phyloP scores from a whole-genome alignment of 1,140 invertebrate species.

The Drosophila sturtevanti region DNA sequence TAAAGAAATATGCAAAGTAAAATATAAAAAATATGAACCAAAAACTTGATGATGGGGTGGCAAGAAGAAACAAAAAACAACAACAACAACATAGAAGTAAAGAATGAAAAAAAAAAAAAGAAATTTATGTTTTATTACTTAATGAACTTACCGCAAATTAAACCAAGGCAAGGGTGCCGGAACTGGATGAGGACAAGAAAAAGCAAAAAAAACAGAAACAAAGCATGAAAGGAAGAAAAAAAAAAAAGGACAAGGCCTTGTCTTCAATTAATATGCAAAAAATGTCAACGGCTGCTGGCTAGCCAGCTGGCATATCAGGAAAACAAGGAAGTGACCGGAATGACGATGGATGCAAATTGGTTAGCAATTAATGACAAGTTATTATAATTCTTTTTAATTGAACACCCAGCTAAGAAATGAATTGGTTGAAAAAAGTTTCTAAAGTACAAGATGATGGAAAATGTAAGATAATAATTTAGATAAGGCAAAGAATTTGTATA shows the following conservation, averaged over 20 bases:
- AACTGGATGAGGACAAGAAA: constrained; percentile 14
- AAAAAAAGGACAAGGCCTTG: constrained; percentile 39
- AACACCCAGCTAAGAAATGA: constrained; percentile 41
- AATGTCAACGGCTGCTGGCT: constrained; percentile 64
- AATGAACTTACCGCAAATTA: constrained; percentile 81
- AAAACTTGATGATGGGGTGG: constrained; percentile 51
- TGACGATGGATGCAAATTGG: constrained; percentile 59
- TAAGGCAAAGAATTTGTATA: too few relatives aligned
- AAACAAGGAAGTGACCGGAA: constrained; percentile 39
- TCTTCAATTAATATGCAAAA: constrained; percentile 80
- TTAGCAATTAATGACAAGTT: constrained; percentile 65
- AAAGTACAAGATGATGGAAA: neutral
- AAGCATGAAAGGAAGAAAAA: neutral
- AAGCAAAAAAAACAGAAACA: neutral
- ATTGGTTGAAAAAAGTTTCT: neutral
- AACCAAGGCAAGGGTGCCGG: constrained; percentile 58
- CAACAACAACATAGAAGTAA: constrained; percentile 39
- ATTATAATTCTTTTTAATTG: constrained; percentile 59
- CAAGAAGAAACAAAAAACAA: neutral
- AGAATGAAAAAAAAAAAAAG: constrained; percentile 45
- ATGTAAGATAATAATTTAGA: neutral
- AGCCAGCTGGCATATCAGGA: constrained; percentile 49
- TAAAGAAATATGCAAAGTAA: constrained; percentile 80
- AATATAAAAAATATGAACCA: constrained; percentile 50
- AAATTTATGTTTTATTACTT: constrained; percentile 82